A percentile compares a stretch with the other conserved stretches of the same genome.
Conservation (phyloP, 2,888 invertebrate genomes). For the Phasia obesa region DNA sequence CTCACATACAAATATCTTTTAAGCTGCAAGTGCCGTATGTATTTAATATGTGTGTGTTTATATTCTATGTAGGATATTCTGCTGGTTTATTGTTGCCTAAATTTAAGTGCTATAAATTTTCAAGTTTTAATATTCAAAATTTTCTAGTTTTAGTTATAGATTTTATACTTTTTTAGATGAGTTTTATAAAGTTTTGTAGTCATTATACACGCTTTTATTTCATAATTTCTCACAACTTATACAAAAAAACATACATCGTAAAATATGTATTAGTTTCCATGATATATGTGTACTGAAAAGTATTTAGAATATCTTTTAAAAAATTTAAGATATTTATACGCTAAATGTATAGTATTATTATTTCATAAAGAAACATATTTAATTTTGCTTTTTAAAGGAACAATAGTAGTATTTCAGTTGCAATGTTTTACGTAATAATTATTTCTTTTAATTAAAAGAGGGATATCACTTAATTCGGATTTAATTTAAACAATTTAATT, state of each 20-base stretch:
- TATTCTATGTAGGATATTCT: slow-evolving; percentile 24
- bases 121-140: slow-evolving; percentile 66
- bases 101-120: slow-evolving; percentile 65
- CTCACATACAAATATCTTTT: slow-evolving; percentile 13
- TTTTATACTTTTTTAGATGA: slow-evolving; percentile 10
- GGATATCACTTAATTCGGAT: too few species aligned
- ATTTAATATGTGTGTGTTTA: background rate
- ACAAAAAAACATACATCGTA: background rate
- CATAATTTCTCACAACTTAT: slow-evolving; percentile 16
- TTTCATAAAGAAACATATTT: too few species aligned
- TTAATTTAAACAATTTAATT: too few species aligned
- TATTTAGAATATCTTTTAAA: too few species aligned
- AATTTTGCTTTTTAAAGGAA: too few species aligned
- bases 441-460: too few species aligned
- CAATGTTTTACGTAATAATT: too few species aligned
- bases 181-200: slow-evolving; percentile 49
- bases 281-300: too few species aligned
- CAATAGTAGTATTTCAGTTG: too few species aligned
- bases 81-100: slow-evolving; percentile 29
- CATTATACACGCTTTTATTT: slow-evolving; percentile 44
- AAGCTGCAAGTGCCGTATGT: slow-evolving; percentile 19
- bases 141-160: slow-evolving; percentile 43
- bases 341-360: too few species aligned
- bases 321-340: too few species aligned
- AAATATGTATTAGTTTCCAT: background rate